Conservation (phyloP, 2,113 vertebrate species). For the Cnemophilus loriae region DNA sequence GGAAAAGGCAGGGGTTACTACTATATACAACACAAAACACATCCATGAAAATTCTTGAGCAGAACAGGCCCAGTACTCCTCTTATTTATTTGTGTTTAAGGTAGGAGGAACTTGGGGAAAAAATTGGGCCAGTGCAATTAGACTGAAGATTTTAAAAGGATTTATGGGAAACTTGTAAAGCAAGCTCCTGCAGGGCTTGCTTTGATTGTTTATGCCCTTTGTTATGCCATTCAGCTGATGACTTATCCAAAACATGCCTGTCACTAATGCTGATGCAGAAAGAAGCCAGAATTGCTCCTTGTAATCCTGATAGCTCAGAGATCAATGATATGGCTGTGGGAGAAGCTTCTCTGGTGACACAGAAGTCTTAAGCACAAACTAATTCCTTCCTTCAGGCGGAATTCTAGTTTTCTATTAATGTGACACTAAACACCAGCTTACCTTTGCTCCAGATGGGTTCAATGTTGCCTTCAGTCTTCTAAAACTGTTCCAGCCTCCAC, state of each 20-base stretch:
- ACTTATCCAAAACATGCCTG: neutral
- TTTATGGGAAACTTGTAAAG: neutral
- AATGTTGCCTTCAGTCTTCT: neutral
- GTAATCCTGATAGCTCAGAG: neutral
- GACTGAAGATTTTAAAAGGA: neutral
- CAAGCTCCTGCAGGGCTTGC: neutral
- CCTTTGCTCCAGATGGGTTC: neutral
- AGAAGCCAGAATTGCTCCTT: neutral
- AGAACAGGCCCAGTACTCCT: neutral
- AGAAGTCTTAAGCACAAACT: neutral
- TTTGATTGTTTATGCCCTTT: conserved; percentile 39
- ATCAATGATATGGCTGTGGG: neutral
- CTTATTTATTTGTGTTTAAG: neutral
- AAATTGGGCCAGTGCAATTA: neutral
- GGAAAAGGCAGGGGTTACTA: neutral
- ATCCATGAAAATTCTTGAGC: neutral
- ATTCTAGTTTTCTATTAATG: neutral
- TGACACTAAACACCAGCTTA: neutral
- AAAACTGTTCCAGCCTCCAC: neutral
- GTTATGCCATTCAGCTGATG: neutral
- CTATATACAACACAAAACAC: neutral
- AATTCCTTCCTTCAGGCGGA: neutral
- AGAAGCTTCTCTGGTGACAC: neutral
- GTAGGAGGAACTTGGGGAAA: neutral
- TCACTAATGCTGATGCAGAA: neutral